Evolutionary conservation across 2,888 invertebrate species (phyloP), one percentile per base, ranked within the genome.

Genomic region (Cryptus armator): DNA sequence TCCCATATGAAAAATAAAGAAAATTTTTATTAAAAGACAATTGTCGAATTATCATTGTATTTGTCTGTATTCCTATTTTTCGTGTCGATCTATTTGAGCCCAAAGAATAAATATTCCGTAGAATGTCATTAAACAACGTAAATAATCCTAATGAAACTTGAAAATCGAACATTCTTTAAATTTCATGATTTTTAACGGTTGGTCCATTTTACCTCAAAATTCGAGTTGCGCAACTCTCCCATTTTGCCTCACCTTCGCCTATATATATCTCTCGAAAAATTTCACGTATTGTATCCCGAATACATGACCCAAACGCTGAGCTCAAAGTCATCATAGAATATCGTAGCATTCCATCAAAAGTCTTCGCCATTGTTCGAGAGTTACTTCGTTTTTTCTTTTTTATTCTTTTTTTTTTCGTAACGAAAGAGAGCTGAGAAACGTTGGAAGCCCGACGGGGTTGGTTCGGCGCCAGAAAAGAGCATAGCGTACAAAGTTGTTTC

Each of bases 371-470:
- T 53, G 56, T 71, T 71, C 16, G 64, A 70, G 32, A 62, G 62
- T 62, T 62, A 43, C 19, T 14, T 46, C n/a, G 29, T 29, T 29
- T n/a, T 44, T 59, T 24, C 9, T 56, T 56, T 56, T 72, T 14
- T 44, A 0, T 19, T 14, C 46, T 24, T 10, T 14, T 44, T 29
- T 43, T 48, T 56, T 19, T 24, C 64, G 2, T 5, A 9, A 66
- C 16, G 67, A 64, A 51, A 72, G n/a, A 12, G 14, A 48, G 51
- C 14, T 10, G 51, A 64, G 44, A 84, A 81, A 66, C 37, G 59
- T 64, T 66, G 78, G 78, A 82, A 80, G 51, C 85, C 85, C 85
- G 62, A 83, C 75, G 85, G 82, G 59, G 85, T 80, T 85, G 67
- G 66, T 80, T 62, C 76, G 66, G 51, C 70, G 74, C 77, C 48